These are phyloP conservation scores for Lophius americanus DNA, from an alignment of 2,797 vertebrate genomes.

Conservation along the genomic window DNA sequence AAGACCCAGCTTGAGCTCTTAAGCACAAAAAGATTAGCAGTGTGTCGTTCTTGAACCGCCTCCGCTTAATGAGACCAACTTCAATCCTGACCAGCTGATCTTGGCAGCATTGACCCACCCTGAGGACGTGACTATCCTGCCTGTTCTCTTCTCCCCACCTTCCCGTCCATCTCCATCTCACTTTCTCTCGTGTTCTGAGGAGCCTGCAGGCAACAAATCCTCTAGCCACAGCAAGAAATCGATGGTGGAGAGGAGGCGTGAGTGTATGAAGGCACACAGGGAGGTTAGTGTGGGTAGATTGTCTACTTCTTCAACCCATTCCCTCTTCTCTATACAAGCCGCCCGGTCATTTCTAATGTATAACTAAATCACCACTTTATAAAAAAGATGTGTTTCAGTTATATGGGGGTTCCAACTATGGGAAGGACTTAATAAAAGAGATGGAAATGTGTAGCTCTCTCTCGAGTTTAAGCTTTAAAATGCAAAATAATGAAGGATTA, in stretches of 20 bases:
- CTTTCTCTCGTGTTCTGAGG: conserved; percentile 46
- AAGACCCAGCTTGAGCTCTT: conserved; percentile 6
- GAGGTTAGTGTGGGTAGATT: conserved; percentile 47
- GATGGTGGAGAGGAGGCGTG: conserved; percentile 50
- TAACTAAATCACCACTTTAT: conserved; percentile 67
- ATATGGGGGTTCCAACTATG: no score
- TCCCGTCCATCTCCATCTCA: conserved; percentile 17
- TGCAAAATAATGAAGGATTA: no score
- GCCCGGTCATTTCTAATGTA: conserved; percentile 55
- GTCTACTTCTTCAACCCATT: conserved; percentile 52
- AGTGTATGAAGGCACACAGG: conserved; percentile 40
- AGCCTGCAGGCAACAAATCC: conserved; percentile 55
- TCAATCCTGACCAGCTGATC: conserved; percentile 61
- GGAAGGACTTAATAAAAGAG: no score
- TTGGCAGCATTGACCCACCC: conserved; percentile 41
- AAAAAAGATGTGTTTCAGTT: conserved; percentile 6
- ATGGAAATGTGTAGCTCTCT: no score
- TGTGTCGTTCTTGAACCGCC: conserved; percentile 29
- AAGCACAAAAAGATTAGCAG: conserved; percentile 31
- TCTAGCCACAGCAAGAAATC: conserved; percentile 69
- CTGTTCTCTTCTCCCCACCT: conserved; percentile 23
- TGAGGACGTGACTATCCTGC: conserved; percentile 32
- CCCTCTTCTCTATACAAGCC: conserved; percentile 50
- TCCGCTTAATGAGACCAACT: conserved; percentile 50
- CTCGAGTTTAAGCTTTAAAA: no score